Evolutionary conservation across 2,797 vertebrate genomes (phyloP).

Genomic region (Scarus forsteni): DNA sequence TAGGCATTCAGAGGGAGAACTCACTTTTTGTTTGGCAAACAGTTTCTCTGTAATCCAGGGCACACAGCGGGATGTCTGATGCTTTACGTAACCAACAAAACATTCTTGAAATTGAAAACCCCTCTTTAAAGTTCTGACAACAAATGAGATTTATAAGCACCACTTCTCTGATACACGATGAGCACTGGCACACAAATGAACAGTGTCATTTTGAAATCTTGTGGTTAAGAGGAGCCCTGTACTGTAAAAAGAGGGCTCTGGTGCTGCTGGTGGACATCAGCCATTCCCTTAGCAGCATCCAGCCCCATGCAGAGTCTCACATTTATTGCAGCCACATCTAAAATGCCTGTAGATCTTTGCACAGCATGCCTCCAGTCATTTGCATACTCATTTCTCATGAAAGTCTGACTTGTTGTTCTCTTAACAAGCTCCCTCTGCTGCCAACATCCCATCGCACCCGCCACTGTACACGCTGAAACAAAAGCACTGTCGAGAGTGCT

Average conservation of each 20-base stretch:
- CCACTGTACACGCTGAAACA: slow-evolving; percentile 46
- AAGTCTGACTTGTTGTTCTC: slow-evolving; percentile 56
- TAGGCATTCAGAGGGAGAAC: not conserved
- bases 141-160: not conserved
- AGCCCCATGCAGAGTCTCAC: not conserved
- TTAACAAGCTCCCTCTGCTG: slow-evolving; percentile 69
- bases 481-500: slow-evolving; percentile 49
- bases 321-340: slow-evolving; percentile 28
- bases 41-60: no score
- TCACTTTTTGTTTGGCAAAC: not conserved
- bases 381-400: slow-evolving; percentile 55
- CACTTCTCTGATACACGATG: not conserved
- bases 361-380: slow-evolving; percentile 51
- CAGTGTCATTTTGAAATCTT: slow-evolving; percentile 27
- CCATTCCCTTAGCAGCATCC: slow-evolving; percentile 17
- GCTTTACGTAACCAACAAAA: no score
- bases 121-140: not conserved
- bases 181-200: not conserved
- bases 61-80: no score
- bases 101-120: no score
- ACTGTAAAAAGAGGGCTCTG: slow-evolving; percentile 24
- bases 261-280: slow-evolving; percentile 23
- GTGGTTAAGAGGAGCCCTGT: slow-evolving; percentile 23
- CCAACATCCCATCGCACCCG: slow-evolving; percentile 39
- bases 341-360: slow-evolving; percentile 36